Conservation (phyloP, 2,113 vertebrate genomes). For the Grammomys dolichurus region DNA sequence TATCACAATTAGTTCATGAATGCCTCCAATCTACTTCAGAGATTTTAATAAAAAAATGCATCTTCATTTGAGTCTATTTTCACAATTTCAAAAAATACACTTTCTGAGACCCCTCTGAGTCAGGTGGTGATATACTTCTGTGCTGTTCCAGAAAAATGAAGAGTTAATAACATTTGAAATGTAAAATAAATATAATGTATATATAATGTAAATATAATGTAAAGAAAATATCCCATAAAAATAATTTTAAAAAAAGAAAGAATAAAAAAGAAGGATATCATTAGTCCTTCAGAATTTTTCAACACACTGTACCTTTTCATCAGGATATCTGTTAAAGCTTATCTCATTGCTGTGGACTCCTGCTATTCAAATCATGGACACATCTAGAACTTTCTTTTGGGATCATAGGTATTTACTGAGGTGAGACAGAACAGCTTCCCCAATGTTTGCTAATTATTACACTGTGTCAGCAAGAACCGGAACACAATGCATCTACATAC, state of each 20-base stretch:
- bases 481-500: neutral
- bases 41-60: neutral
- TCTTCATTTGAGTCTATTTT: neutral
- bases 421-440: constrained; percentile 16
- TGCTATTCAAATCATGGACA: neutral
- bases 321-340: neutral
- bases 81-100: neutral
- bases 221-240: too few species aligned
- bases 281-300: constrained; percentile 33
- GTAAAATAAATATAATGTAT: too few species aligned
- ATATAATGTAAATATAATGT: too few species aligned
- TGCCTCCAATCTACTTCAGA: neutral
- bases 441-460: constrained; percentile 37
- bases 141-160: neutral
- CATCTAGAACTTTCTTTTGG: neutral
- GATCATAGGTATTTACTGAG: constrained; percentile 35
- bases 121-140: neutral
- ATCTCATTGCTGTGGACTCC: neutral
- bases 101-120: neutral
- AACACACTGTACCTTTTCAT: neutral
- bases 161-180: neutral
- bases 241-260: too few species aligned
- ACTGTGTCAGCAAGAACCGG: neutral
- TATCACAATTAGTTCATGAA: neutral
- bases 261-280: neutral